Percentiles rank a stretch among this genome's conserved stretches.
These are phyloP conservation scores for Himalopsyche kuldschensis DNA, from an alignment of 2,888 invertebrate genomes.

Conservation along the genomic window DNA sequence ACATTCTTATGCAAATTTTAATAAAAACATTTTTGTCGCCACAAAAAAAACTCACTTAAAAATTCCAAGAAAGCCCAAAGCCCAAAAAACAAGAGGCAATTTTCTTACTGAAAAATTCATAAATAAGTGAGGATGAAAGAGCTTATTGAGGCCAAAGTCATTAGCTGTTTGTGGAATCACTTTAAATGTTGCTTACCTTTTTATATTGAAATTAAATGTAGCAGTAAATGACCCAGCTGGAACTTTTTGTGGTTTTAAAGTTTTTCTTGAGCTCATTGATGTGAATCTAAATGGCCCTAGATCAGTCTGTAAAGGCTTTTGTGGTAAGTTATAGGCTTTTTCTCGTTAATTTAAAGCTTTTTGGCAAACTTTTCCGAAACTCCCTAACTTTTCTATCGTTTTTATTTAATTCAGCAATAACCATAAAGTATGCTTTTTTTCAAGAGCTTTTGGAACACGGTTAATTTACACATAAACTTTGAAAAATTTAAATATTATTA, in stretches of 20 bases:
- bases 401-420: neutral
- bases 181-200: neutral
- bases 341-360: neutral
- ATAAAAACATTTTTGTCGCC: neutral
- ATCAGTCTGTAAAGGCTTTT: neutral
- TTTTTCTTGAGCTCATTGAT: neutral
- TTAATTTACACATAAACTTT: too few species aligned
- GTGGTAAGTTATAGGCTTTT: neutral
- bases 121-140: neutral
- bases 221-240: neutral
- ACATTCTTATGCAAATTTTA: neutral
- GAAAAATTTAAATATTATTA: too few species aligned
- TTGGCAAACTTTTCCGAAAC: neutral
- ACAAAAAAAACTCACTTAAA: neutral
- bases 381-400: neutral
- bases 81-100: neutral
- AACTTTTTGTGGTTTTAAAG: neutral
- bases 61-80: neutral
- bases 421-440: too few species aligned
- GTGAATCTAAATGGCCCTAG: neutral
- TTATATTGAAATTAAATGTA: conserved; percentile 1
- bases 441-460: too few species aligned
- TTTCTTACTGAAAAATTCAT: neutral
- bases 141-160: neutral
- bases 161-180: neutral